Conservation (phyloP, 2,113 vertebrate genomes). For the Odobenus rosmarus region DNA sequence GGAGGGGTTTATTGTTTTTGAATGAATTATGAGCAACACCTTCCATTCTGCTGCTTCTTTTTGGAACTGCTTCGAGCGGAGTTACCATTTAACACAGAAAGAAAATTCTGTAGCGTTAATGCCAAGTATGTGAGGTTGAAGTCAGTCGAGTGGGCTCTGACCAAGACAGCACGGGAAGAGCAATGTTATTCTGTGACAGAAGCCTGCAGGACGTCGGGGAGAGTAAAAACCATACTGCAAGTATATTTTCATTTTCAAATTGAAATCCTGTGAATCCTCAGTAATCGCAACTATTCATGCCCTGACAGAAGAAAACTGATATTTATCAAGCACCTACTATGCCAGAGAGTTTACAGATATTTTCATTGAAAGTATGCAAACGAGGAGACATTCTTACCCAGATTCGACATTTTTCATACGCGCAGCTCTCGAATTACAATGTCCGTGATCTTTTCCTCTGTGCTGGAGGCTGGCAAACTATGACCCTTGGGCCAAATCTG, state of each 20-base stretch:
- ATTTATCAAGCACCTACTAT: background rate
- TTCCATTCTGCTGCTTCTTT: constrained; percentile 73
- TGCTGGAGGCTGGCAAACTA: background rate
- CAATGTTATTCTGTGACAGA: background rate
- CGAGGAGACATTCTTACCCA: background rate
- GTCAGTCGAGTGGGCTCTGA: background rate
- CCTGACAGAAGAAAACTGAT: background rate
- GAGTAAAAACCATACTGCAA: background rate
- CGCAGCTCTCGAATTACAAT: background rate
- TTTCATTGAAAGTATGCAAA: background rate
- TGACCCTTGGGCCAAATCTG: background rate
- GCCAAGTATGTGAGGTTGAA: constrained; percentile 17
- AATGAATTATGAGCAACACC: constrained; percentile 67
- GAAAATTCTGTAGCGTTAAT: background rate
- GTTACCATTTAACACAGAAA: constrained; percentile 44
- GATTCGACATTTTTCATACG: constrained; percentile 11
- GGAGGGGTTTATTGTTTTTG: constrained; percentile 66
- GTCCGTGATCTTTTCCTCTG: background rate
- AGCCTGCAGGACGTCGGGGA: background rate
- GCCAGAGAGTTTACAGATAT: background rate
- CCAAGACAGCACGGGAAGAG: background rate
- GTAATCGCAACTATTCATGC: background rate
- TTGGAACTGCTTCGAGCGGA: constrained; percentile 57
- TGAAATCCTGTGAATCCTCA: background rate
- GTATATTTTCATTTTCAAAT: background rate